Base-by-base conservation (phyloP, 2,888 invertebrate genomes). In the Athetis lepigone region DNA sequence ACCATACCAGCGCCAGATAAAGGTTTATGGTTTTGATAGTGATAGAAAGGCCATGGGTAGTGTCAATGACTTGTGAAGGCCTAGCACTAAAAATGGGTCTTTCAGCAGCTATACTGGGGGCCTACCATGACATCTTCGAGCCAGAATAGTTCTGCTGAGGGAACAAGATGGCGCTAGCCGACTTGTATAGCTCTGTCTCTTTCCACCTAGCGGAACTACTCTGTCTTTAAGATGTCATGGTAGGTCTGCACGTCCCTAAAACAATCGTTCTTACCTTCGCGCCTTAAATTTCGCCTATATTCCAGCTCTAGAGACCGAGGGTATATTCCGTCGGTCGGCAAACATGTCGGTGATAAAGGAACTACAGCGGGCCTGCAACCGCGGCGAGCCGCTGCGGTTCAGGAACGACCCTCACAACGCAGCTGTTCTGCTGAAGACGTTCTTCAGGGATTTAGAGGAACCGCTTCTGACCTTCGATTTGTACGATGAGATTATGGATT, bases 351-450 rank as follows among this genome's bases (percentile, higher is more conserved):
- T 97, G 76, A 97, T 99, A 42, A 98, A 97, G 88, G 97, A 98
- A 79, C 96, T 98, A 18, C 98, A 99, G 88, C 96, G 96, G 59
- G 96, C 96, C 43, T 98, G 98, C 83, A 99, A 99, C 93, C 96
- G 96, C 71, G 99, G 99, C n/a, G 96, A 98, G 90, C 92, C 95
- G 69, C 95, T 98, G 67, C 95, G 97, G 85, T 98, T 98, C 95
- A 93, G 96, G 79, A 96, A 96, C 7, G 97, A 98, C 92, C 97
- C 98, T 0, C 99, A 99, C 90, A 97, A 98, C 80, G 98, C 99
- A 13, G 99, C 99, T 2, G 99, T 99, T 18, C 95, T 99, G 57
- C 95, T 99, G 59, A 99, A 99, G 95, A 98, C 98, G 40, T 99
- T 99, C 93, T 96, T 99, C 0, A 95, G 98, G 47, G 99, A 99